phyloP scores from a whole-genome alignment of 2,888 invertebrate species.

The Acronicta psi region DNA sequence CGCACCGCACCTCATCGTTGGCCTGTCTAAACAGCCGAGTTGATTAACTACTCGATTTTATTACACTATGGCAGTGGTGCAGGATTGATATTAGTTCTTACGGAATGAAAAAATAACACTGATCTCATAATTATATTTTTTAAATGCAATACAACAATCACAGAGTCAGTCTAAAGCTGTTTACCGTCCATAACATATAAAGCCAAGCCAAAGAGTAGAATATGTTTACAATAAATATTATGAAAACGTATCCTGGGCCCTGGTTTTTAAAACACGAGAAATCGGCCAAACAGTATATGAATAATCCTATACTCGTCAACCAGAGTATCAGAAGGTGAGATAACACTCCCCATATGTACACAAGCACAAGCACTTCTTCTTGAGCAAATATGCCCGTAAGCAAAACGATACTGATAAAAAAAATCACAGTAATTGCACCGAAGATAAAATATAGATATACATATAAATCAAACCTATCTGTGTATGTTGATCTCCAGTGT shows the following conservation, averaged over 20 bases:
- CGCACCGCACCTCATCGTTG: too few species aligned
- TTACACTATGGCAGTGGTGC: too few species aligned
- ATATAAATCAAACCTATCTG: constrained; percentile 57
- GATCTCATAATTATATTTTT: constrained; percentile 4
- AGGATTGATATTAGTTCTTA: not conserved
- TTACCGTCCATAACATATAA: constrained; percentile 57
- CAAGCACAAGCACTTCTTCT: constrained; percentile 41
- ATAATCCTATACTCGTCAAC: constrained; percentile 44
- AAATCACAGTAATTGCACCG: constrained; percentile 40
- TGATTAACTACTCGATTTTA: too few species aligned
- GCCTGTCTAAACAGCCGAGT: too few species aligned
- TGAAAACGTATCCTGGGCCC: constrained; percentile 47
- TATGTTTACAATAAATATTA: constrained; percentile 37
- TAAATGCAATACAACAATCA: not conserved
- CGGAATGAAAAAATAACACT: not conserved
- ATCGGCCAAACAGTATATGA: constrained; percentile 56
- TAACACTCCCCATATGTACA: constrained; percentile 59
- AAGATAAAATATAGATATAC: constrained; percentile 53
- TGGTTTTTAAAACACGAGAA: constrained; percentile 55
- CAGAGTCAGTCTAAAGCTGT: constrained; percentile 48
- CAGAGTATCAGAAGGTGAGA: constrained; percentile 58
- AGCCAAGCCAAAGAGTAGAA: constrained; percentile 58
- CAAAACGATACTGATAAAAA: constrained; percentile 57
- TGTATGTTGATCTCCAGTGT: constrained; percentile 58
- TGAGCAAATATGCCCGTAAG: constrained; percentile 51